These are phyloP conservation scores for Meteorus cinctellus DNA, from an alignment of 2,888 invertebrate species.

Conservation along the genomic window DNA sequence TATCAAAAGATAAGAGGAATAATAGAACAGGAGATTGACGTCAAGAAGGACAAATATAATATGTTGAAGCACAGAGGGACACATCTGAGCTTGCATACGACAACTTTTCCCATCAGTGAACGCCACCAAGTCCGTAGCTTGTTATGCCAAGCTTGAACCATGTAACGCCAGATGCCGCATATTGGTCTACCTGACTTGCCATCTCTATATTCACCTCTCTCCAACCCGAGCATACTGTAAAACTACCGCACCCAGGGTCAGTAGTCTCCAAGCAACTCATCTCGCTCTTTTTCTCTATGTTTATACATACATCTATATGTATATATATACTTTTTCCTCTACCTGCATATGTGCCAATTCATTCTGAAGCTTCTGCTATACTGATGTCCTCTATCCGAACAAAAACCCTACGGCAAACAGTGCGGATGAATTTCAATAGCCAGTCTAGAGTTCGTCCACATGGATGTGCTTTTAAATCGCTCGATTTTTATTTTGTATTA, in stretches of 20 bases:
- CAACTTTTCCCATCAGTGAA: slow-evolving; percentile 72
- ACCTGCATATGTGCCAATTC: background rate
- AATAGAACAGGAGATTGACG: background rate
- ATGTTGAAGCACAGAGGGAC: slow-evolving; percentile 49
- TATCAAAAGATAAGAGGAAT: background rate
- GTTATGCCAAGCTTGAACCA: slow-evolving; percentile 72
- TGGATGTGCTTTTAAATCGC: slow-evolving; percentile 18
- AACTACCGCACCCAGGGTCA: slow-evolving; percentile 2
- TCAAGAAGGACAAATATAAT: slow-evolving; percentile 47
- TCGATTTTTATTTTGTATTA: slow-evolving; percentile 23
- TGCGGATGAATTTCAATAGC: slow-evolving; percentile 23
- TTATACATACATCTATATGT: no score
- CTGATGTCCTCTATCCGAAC: background rate
- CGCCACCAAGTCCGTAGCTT: slow-evolving; percentile 67
- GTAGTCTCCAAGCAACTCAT: background rate
- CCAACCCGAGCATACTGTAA: slow-evolving; percentile 23
- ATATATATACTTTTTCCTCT: background rate
- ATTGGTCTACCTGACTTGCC: slow-evolving; percentile 65
- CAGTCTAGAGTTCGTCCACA: background rate
- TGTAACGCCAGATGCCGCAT: slow-evolving; percentile 72
- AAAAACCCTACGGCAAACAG: background rate
- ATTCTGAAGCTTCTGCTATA: background rate
- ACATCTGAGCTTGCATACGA: slow-evolving; percentile 66
- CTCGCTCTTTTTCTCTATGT: background rate
- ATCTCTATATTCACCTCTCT: slow-evolving; percentile 24